Base-by-base conservation (phyloP, 1,140 invertebrate genomes). In the Euura saliciscinereae region DNA sequence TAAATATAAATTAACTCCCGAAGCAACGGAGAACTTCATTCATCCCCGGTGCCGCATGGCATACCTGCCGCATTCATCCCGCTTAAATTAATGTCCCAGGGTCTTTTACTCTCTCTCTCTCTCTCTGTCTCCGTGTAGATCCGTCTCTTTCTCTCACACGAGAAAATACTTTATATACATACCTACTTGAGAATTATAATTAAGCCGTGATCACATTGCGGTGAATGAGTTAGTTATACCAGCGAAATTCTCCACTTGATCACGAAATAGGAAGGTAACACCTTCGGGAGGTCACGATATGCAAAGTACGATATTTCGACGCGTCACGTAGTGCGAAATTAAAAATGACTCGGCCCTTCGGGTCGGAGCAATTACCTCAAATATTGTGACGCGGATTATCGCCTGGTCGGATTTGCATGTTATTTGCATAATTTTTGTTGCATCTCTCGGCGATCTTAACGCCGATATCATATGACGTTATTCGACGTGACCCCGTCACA, bases 371-470 rank as follows among this genome's bases (percentile, higher is more conserved):
- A 87, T 87, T 87, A 85, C 84, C 82, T 86, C 79, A 84, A 83
- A 87, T 86, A 86, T 86, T 84, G 82, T 85, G 85, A 87, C 82
- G 83, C 73, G 82, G 83, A 85, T 86, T 86, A 86, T 78, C 84
- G 84, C 86, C 83, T 82, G 76, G 74, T 75, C 69, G 79, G 83
- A 86, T 87, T 86, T 87, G 84, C 85, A 87, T 87, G 71, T 79
- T 82, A 85, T 87, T 86, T 86, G 80, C 85, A 86, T 86, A 86
- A 86, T 86, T 87, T 86, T 78, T 79, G 82, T 79, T 84, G 83
- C 84, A 84, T 80, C 79, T 79, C 77, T 79, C 75, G 73, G 77
- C 73, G 69, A 78, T 83, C 51, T n/a, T 51, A 7, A 51, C 13
- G 13, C 51, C 51, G 51, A 59, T 59, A n/a, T 59, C 51, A 28